phyloP scores from a whole-genome alignment of 1,140 invertebrate species.

The Papilio polytes region DNA sequence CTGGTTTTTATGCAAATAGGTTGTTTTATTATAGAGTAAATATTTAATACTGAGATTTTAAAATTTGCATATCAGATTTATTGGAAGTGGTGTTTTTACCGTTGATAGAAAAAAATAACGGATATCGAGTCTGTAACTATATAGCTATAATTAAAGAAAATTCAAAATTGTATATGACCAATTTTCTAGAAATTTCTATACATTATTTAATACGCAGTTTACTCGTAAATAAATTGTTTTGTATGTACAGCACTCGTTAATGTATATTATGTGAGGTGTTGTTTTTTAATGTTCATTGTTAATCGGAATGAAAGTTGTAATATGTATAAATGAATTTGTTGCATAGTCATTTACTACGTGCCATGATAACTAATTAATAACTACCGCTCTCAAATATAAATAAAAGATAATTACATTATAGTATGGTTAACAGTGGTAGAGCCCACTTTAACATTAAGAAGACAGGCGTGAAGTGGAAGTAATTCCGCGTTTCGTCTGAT shows the following conservation, averaged over 20 bases:
- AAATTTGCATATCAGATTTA: constrained; percentile 12
- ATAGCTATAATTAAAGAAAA: neutral
- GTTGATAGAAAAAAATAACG: neutral
- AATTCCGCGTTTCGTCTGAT: too few relatives aligned
- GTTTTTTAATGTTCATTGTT: constrained; percentile 33
- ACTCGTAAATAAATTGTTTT: too few relatives aligned
- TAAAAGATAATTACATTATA: neutral
- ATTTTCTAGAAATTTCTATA: too few relatives aligned
- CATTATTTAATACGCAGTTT: too few relatives aligned
- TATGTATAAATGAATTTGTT: neutral
- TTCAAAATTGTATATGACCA: too few relatives aligned
- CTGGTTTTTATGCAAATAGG: neutral
- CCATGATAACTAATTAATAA: constrained; percentile 23
- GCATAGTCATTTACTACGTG: constrained; percentile 10
- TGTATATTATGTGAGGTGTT: neutral
- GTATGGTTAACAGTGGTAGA: too few relatives aligned
- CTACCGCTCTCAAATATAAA: neutral
- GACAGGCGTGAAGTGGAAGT: too few relatives aligned
- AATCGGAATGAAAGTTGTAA: constrained; percentile 32
- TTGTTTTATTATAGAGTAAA: neutral
- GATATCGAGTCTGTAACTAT: neutral
- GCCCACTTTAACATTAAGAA: too few relatives aligned
- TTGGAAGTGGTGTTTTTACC: neutral
- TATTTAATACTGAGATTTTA: constrained; percentile 11
- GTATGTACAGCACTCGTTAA: neutral